Percentiles rank a stretch among this genome's conserved stretches.
Conservation (phyloP, 2,797 vertebrate genomes). For the Gallinago stenura region DNA sequence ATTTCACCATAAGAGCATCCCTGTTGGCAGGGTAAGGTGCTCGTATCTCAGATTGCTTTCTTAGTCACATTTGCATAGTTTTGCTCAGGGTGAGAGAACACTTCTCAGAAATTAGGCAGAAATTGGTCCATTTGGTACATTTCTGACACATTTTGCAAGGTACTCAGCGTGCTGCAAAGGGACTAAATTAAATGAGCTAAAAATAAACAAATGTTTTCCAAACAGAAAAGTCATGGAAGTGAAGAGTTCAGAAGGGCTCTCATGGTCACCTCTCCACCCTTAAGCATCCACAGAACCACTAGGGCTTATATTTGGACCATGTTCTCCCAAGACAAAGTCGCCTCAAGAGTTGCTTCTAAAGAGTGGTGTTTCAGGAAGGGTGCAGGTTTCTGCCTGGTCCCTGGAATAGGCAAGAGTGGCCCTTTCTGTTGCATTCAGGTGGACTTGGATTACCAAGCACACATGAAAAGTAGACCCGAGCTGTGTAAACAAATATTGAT, state of each 20-base stretch:
- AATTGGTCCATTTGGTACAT: background rate
- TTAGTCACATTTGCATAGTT: background rate
- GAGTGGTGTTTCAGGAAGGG: background rate
- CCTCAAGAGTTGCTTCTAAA: background rate
- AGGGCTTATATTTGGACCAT: background rate
- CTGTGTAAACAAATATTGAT: conserved; percentile 53
- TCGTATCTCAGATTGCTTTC: background rate
- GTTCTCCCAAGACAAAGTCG: background rate
- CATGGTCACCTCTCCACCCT: background rate
- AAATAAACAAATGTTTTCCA: background rate
- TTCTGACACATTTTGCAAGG: background rate
- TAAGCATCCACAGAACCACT: background rate
- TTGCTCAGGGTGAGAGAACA: background rate
- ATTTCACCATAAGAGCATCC: background rate
- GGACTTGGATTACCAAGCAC: background rate
- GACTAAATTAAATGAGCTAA: background rate
- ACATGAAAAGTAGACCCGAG: background rate
- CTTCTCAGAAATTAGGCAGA: background rate
- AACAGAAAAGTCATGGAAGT: background rate
- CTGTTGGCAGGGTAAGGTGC: background rate
- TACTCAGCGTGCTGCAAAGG: background rate
- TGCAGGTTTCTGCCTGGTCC: background rate
- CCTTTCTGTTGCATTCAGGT: background rate
- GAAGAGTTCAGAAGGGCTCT: background rate
- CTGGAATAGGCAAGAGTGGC: background rate